Base-by-base conservation (phyloP, 2,797 vertebrate genomes). In the Acipenser ruthenus region DNA sequence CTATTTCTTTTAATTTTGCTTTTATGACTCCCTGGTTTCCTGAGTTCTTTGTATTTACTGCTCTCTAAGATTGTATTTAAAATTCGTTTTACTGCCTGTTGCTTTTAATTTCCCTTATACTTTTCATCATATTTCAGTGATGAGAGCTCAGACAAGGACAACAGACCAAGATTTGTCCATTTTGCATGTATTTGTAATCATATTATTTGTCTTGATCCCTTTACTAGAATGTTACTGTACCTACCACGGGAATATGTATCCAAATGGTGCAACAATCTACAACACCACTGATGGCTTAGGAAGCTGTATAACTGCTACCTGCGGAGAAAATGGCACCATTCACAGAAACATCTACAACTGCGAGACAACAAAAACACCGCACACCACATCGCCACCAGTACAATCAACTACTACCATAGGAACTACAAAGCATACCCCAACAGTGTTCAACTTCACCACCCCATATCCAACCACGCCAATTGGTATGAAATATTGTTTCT, bases 211-310 rank as follows among this genome's bases (percentile, higher is more conserved):
- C 6, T 0, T 10, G 3, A 2, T 49, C 7, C 60, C 6, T 1
- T 0, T 5, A 49, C 50, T 78, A 95, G 93, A 78, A 71, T 95
- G 94, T 8, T 10, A 68, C 62, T 97, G 95, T 77, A 62, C 6
- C 68, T 93, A 93, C 6, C 65, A 80, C 0, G 89, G 88, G 1
- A 68, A 8, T 7, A 66, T 0, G 6, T 93, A 87, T 74, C 63
- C 60, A 0, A 80, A 79, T 0, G 79, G 80, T 2, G 80, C 83
- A 0, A 69, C 50, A 52, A 73, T 96, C 63, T 95, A 95, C 73
- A 10, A 81, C 4, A 94, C 89, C 4, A 80, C 88, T 1, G 94
- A 96, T 10, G 93, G 92, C 49, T 80, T 75, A 7, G 88, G 87
- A 49, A 78, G 73, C 12, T 97, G 95, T 70, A 81, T 95, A 2